These are phyloP conservation scores for Coreius guichenoti DNA, from an alignment of 2,797 vertebrate genomes.

Conservation along the genomic window DNA sequence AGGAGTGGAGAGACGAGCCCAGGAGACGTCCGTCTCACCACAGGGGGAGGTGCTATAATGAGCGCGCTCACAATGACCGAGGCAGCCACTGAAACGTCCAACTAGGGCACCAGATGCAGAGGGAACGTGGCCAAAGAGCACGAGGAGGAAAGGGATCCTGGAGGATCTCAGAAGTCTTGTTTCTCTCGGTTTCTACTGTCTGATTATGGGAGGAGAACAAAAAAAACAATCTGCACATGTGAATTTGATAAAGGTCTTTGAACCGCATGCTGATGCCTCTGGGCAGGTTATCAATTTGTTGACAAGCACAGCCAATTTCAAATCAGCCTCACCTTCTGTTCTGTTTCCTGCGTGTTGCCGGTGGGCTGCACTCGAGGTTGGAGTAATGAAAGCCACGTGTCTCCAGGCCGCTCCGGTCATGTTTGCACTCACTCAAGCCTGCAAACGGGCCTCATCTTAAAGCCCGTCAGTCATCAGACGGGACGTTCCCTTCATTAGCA, in stretches of 20 bases:
- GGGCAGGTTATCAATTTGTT: slow-evolving; percentile 56
- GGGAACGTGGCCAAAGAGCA: not conserved
- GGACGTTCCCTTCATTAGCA: slow-evolving; percentile 51
- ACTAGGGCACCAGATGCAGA: not conserved
- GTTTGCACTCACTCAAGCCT: slow-evolving; percentile 53
- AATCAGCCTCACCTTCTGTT: slow-evolving; percentile 67
- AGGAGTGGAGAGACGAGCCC: not conserved
- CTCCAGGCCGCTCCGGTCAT: not conserved
- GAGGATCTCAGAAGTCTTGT: not conserved
- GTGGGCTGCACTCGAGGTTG: not conserved
- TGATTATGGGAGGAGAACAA: not conserved
- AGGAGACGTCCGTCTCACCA: not conserved
- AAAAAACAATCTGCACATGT: slow-evolving; percentile 50
- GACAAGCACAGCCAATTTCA: slow-evolving; percentile 60
- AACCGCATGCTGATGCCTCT: slow-evolving; percentile 23
- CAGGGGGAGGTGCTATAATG: not conserved
- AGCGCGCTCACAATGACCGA: slow-evolving; percentile 21
- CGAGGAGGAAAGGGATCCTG: not conserved
- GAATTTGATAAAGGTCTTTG: slow-evolving; percentile 66
- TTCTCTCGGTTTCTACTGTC: not conserved
- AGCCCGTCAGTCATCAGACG: slow-evolving; percentile 26
- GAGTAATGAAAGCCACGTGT: slow-evolving; percentile 58
- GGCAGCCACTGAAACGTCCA: slow-evolving; percentile 62
- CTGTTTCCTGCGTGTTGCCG: slow-evolving; percentile 42
- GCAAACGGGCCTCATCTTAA: slow-evolving; percentile 28